Percentiles rank a stretch among this genome's conserved stretches.
Conservation (phyloP, 2,797 vertebrate species). For the Diplodus sargus region DNA sequence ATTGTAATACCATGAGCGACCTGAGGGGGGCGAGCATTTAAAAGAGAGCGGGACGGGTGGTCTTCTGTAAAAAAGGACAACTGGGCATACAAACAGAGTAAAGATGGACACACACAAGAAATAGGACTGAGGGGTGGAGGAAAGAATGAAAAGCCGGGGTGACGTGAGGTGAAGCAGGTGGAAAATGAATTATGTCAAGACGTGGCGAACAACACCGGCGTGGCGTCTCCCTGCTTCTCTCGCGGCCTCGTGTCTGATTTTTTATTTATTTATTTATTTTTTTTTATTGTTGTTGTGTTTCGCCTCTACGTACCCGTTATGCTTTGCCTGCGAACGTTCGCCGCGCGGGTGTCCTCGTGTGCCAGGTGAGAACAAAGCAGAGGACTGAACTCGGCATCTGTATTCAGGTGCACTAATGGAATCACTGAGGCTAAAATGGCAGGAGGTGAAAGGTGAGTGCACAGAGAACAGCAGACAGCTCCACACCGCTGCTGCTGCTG, state of each 20-base stretch:
- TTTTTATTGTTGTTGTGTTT: slow-evolving; percentile 36
- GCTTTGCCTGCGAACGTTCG: slow-evolving; percentile 45
- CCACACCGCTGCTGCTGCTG: slow-evolving; percentile 62
- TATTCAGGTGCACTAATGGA: slow-evolving; percentile 83
- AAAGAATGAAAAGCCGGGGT: slow-evolving; percentile 29
- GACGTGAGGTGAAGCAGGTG: slow-evolving; percentile 58
- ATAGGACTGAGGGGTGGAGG: slow-evolving; percentile 7
- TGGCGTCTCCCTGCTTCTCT: slow-evolving; percentile 53
- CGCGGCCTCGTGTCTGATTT: slow-evolving; percentile 49
- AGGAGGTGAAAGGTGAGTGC: slow-evolving; percentile 81
- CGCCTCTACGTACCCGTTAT: slow-evolving; percentile 24
- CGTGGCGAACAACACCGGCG: slow-evolving; percentile 41
- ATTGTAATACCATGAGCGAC: slow-evolving; percentile 1
- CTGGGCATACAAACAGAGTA: neutral
- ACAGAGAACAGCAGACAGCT: slow-evolving; percentile 78
- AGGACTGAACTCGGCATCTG: slow-evolving; percentile 68
- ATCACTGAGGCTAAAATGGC: slow-evolving; percentile 84
- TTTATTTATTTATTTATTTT: slow-evolving; percentile 48
- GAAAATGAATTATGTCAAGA: slow-evolving; percentile 60
- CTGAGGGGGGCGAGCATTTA: slow-evolving; percentile 11
- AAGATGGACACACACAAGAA: slow-evolving; percentile 22
- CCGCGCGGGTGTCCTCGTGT: slow-evolving; percentile 56
- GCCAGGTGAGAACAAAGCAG: slow-evolving; percentile 65
- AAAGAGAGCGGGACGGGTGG: neutral
- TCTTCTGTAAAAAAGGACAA: neutral